A percentile compares a stretch with the other conserved stretches of the same genome.
These are phyloP conservation scores for Cnemophilus loriae DNA, from an alignment of 2,113 vertebrate species.

Conservation along the genomic window DNA sequence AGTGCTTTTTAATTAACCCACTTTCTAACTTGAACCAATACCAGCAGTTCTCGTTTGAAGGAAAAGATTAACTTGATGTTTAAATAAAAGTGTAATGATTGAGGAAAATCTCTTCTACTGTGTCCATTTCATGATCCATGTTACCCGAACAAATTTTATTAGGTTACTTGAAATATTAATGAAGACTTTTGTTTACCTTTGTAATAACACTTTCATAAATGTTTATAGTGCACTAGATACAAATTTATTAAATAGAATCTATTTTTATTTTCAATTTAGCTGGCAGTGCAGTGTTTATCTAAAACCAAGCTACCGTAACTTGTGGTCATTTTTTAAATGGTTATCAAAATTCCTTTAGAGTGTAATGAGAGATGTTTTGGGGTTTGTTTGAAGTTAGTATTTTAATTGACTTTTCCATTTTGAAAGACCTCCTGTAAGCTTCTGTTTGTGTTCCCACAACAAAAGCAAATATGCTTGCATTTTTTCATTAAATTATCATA, in stretches of 20 bases:
- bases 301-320: conserved; percentile 42
- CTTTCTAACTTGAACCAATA: conserved; percentile 33
- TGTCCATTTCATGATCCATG: not conserved
- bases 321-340: not conserved
- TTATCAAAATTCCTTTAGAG: not conserved
- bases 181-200: not conserved
- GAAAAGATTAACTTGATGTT: not conserved
- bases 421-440: not conserved
- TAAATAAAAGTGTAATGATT: not conserved
- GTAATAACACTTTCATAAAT: not conserved
- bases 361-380: not conserved
- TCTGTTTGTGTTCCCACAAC: not conserved
- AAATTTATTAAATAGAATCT: conserved; percentile 41
- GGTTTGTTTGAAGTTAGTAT: not conserved
- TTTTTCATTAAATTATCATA: not conserved
- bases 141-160: not conserved
- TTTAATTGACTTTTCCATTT: not conserved
- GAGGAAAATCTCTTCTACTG: not conserved
- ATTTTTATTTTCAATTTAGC: conserved; percentile 67
- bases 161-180: conserved; percentile 31
- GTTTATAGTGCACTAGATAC: conserved; percentile 7
- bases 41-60: not conserved
- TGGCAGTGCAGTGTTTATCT: conserved; percentile 37
- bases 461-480: not conserved
- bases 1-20: conserved; percentile 82